Evolutionary conservation across 37 sponge, comb jelly and placozoan genomes (phyloP).

Genomic region (Ianthella basta): DNA sequence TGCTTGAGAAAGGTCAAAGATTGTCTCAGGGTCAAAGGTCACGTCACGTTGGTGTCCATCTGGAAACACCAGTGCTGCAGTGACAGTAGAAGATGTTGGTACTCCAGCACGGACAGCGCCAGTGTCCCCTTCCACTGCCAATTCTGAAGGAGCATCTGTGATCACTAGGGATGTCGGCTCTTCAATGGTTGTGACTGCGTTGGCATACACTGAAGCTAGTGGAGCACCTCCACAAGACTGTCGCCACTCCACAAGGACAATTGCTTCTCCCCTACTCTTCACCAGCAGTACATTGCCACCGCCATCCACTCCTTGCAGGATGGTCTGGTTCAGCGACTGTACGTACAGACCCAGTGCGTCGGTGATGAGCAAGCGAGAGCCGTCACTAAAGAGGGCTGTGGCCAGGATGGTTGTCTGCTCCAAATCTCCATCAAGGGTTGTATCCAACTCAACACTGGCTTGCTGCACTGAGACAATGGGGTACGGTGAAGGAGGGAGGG

Average conservation of each 20-base stretch:
- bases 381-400: constrained; percentile 74
- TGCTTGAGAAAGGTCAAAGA: constrained; percentile 22
- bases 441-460: constrained; percentile 33
- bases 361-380: constrained; percentile 40
- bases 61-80: constrained; percentile 29
- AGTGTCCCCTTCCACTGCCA: constrained; percentile 30
- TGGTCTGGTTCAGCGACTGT: constrained; percentile 34
- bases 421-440: constrained; percentile 22
- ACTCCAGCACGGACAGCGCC: constrained; percentile 36
- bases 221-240: neutral
- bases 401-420: constrained; percentile 32
- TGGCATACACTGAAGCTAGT: neutral
- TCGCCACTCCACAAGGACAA: neutral
- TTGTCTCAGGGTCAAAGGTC: constrained; percentile 43
- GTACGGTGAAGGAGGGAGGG: constrained; percentile 25
- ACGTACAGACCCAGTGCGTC: constrained; percentile 22
- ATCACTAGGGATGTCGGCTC: constrained; percentile 30
- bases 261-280: constrained; percentile 4
- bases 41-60: constrained; percentile 32
- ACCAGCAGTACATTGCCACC: constrained; percentile 4
- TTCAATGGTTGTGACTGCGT: constrained; percentile 24
- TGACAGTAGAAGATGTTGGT: constrained; percentile 8
- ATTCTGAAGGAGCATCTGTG: neutral
- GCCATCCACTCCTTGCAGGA: constrained; percentile 39
- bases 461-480: constrained; percentile 9